These are phyloP conservation scores for Gallinago stenura DNA, from an alignment of 2,797 vertebrate species.

Conservation along the genomic window DNA sequence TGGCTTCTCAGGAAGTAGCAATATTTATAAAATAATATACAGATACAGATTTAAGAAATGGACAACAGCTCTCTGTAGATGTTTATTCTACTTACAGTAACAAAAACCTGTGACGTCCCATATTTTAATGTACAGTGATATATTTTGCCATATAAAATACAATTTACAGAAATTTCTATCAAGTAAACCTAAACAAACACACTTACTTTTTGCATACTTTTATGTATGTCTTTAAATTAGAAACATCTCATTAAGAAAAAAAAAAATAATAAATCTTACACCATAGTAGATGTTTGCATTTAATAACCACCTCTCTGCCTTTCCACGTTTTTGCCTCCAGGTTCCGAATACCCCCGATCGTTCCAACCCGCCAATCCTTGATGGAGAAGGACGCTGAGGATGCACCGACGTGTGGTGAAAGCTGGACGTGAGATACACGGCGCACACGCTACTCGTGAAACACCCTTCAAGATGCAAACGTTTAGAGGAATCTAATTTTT, in stretches of 20 bases:
- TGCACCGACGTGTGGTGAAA: constrained; percentile 44
- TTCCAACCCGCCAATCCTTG: constrained; percentile 11
- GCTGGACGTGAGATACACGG: constrained; percentile 44
- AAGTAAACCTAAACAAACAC: constrained; percentile 80
- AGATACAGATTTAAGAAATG: neutral
- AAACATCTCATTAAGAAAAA: constrained; percentile 75
- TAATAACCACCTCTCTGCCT: constrained; percentile 25
- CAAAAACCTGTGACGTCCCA: constrained; percentile 78
- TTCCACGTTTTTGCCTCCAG: neutral
- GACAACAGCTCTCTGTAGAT: constrained; percentile 64
- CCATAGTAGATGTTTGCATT: constrained; percentile 55
- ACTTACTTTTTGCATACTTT: constrained; percentile 77
- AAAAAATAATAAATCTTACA: constrained; percentile 33
- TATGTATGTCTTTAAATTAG: constrained; percentile 79
- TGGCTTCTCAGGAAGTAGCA: neutral
- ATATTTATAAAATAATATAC: neutral
- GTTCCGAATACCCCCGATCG: neutral
- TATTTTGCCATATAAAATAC: constrained; percentile 82
- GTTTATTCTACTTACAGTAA: constrained; percentile 86
- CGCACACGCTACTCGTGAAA: neutral
- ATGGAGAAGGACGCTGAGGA: neutral
- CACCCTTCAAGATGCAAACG: constrained; percentile 50
- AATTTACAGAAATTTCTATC: constrained; percentile 81
- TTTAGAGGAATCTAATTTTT: constrained; percentile 19
- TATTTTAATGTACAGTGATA: constrained; percentile 80